Percentiles rank a stretch among this genome's conserved stretches.
phyloP scores from a whole-genome alignment of 2,888 invertebrate species.

The Trissoscelio sp. region DNA sequence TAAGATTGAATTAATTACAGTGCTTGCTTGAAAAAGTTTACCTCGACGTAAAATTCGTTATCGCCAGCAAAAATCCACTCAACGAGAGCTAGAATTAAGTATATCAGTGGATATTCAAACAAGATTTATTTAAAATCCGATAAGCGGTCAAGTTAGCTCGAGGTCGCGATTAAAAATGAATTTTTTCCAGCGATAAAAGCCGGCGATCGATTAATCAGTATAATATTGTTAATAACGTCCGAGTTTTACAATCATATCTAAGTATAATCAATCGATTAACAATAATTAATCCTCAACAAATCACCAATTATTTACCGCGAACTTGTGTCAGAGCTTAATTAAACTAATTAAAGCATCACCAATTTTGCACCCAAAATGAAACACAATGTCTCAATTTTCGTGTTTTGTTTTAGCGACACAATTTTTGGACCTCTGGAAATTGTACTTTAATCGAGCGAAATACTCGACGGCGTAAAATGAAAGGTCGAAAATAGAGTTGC shows the following conservation, averaged over 20 bases:
- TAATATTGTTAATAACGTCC: slow-evolving; percentile 13
- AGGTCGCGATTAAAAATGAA: slow-evolving; percentile 1
- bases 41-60: not conserved
- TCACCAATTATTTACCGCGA: slow-evolving; percentile 19
- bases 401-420: slow-evolving; percentile 19
- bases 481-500: slow-evolving; percentile 23
- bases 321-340: slow-evolving; percentile 10
- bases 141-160: slow-evolving; percentile 16
- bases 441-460: slow-evolving; percentile 41
- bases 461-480: slow-evolving; percentile 16
- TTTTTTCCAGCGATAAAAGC: not conserved
- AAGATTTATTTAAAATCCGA: slow-evolving; percentile 34
- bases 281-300: slow-evolving; percentile 14
- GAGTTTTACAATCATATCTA: no score
- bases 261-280: slow-evolving; percentile 22
- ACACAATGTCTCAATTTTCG: not conserved
- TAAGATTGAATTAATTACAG: not conserved
- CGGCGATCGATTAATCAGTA: slow-evolving; percentile 14
- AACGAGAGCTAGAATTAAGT: slow-evolving; percentile 1
- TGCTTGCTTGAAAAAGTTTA: not conserved
- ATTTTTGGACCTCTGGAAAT: slow-evolving; percentile 27
- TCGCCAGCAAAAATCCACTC: not conserved
- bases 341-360: slow-evolving; percentile 30
- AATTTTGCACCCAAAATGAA: slow-evolving; percentile 8
- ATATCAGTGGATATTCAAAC: slow-evolving; percentile 15